Base-by-base conservation (phyloP, 2,113 vertebrate species). In the Falcunculus frontatus region DNA sequence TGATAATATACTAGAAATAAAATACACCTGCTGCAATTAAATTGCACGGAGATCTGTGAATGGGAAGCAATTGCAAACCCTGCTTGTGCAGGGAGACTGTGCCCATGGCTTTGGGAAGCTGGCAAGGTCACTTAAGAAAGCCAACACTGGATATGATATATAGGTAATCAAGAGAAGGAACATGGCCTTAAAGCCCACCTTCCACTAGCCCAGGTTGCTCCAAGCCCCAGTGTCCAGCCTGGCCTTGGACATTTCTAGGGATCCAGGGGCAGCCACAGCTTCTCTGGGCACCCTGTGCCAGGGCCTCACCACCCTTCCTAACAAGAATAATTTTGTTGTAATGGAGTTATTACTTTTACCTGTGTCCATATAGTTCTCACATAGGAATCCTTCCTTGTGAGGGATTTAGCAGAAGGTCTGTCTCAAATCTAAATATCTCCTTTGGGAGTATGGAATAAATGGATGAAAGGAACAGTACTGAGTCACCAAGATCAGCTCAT, bases 111-210 rank as follows among this genome's bases (percentile, higher is more conserved):
- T 79, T 55, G 74, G 42, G 50, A 42, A 82, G 37, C 50, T 87
- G 62, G 47, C 25, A 70, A 78, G 25, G 59, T 57, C 6, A 23
- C 16, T 19, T 33, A 26, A 78, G 42, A 32, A 59, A 90, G 13
- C 33, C 3, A 5, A 3, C 19, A 11, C 3, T 56, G 25, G 47
- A 3, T 33, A 5, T 5, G 6, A 26, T 53, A 6, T 3, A 1
- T 3, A n/a, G 32, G 4, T 35, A 25, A 20, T 11, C 6, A 49
- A 49, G 53, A 22, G 6, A 46, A 37, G 68, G 44, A 81, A 7
- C 11, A 2, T 13, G 26, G 29, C 52, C 37, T 52, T 33, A 52
- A 52, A 59, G 12, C 32, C 30, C 32, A 33, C 27, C 27, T 65
- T 22, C 52, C 52, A 33, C 19, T 20, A 3, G 3, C 59, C 60